Conservation (phyloP, 2,797 vertebrate genomes). For the Channallabes apus region DNA sequence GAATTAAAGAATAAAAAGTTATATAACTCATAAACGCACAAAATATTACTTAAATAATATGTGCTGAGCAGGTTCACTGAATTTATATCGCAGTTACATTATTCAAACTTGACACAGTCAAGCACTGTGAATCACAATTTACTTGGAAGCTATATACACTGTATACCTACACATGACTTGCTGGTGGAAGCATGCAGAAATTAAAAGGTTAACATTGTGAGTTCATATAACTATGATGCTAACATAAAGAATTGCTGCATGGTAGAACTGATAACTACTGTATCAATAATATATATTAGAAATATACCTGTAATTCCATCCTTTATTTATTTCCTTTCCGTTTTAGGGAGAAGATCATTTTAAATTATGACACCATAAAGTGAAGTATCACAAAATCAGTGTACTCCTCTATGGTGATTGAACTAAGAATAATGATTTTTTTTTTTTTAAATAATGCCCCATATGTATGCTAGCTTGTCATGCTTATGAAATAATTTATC, state of each 20-base stretch:
- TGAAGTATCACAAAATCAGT: conserved; percentile 17
- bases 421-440: conserved; percentile 1
- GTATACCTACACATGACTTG: neutral
- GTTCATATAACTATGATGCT: neutral
- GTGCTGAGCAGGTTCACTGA: neutral
- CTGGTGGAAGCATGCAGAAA: neutral
- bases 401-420: neutral
- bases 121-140: neutral
- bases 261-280: too few relatives aligned
- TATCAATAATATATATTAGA: too few relatives aligned
- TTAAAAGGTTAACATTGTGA: neutral
- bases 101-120: neutral
- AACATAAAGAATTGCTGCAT: neutral
- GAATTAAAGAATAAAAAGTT: neutral
- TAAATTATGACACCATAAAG: neutral
- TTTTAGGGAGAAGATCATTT: conserved; percentile 11
- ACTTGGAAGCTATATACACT: neutral
- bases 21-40: neutral
- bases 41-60: neutral
- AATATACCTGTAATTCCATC: conserved; percentile 1
- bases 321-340: neutral
- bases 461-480: neutral
- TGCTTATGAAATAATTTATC: conserved; percentile 16
- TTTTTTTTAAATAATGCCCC: conserved; percentile 1
- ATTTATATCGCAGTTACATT: neutral